Conservation (phyloP, 2,888 invertebrate genomes). For the Schizotus pectinicornis region DNA sequence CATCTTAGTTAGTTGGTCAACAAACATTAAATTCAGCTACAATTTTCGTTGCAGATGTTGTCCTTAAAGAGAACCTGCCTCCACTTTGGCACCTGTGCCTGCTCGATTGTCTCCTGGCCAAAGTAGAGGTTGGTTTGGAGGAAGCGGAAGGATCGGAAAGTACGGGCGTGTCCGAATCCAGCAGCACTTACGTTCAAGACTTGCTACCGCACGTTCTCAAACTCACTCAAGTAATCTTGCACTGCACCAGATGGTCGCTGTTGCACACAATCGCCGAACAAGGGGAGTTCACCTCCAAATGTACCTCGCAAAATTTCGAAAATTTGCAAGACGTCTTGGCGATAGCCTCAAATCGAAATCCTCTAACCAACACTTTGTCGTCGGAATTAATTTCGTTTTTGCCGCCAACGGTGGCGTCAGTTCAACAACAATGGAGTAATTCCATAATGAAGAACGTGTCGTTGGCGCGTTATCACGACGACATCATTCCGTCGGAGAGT, state of each 20-base stretch:
- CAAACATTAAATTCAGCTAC: background rate
- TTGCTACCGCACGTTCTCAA: slow-evolving; percentile 71
- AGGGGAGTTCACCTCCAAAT: slow-evolving; percentile 56
- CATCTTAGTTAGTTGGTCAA: slow-evolving; percentile 13
- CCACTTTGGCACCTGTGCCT: slow-evolving; percentile 76
- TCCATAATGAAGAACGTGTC: slow-evolving; percentile 64
- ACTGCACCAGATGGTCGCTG: slow-evolving; percentile 62
- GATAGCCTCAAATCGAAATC: slow-evolving; percentile 56
- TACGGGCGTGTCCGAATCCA: slow-evolving; percentile 47
- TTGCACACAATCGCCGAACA: slow-evolving; percentile 54
- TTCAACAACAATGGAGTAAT: slow-evolving; percentile 69
- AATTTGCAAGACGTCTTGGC: slow-evolving; percentile 58
- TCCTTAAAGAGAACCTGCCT: slow-evolving; percentile 63
- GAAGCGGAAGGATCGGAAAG: slow-evolving; percentile 57
- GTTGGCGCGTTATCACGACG: slow-evolving; percentile 71
- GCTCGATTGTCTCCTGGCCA: slow-evolving; percentile 77
- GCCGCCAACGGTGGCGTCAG: slow-evolving; percentile 63
- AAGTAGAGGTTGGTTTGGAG: slow-evolving; percentile 71
- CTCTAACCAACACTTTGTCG: slow-evolving; percentile 53
- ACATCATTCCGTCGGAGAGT: slow-evolving; percentile 84
- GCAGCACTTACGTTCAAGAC: slow-evolving; percentile 62
- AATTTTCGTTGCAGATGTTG: slow-evolving; percentile 29
- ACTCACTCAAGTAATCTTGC: slow-evolving; percentile 69
- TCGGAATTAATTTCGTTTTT: slow-evolving; percentile 63
- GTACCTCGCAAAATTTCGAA: slow-evolving; percentile 59